phyloP scores from a whole-genome alignment of 2,888 invertebrate genomes.

The Glaucopsyche alexis region DNA sequence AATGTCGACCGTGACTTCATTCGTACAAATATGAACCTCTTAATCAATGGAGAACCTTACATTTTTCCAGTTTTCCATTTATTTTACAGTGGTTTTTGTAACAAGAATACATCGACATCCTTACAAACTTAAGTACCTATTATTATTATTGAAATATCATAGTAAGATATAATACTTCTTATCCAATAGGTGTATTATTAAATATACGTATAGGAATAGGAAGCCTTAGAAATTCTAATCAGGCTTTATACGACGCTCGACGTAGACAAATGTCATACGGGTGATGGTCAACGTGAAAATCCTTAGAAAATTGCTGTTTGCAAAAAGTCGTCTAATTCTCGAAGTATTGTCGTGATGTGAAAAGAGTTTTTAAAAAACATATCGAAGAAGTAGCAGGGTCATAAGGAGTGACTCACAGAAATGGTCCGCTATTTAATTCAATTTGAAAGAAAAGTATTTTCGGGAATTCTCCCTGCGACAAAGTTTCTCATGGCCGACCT shows the following conservation, averaged over 20 bases:
- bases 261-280: constrained; percentile 4
- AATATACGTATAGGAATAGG: too few species aligned
- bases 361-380: not conserved
- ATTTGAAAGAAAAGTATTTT: not conserved
- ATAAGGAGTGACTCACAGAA: not conserved
- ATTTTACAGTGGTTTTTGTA: too few species aligned
- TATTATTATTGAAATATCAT: too few species aligned
- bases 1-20: too few species aligned
- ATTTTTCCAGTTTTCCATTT: too few species aligned
- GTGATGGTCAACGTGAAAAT: constrained; percentile 1
- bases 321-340: not conserved
- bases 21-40: too few species aligned
- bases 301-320: not conserved
- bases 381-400: not conserved
- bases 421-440: not conserved
- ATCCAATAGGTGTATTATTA: too few species aligned
- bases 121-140: too few species aligned
- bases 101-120: too few species aligned
- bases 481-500: not conserved
- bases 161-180: too few species aligned
- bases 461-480: not conserved
- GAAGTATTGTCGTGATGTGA: not conserved
- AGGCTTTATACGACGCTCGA: not conserved
- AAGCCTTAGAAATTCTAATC: not conserved
- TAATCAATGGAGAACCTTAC: too few species aligned